phyloP scores from a whole-genome alignment of 2,113 vertebrate species.

The Talpa occidentalis region DNA sequence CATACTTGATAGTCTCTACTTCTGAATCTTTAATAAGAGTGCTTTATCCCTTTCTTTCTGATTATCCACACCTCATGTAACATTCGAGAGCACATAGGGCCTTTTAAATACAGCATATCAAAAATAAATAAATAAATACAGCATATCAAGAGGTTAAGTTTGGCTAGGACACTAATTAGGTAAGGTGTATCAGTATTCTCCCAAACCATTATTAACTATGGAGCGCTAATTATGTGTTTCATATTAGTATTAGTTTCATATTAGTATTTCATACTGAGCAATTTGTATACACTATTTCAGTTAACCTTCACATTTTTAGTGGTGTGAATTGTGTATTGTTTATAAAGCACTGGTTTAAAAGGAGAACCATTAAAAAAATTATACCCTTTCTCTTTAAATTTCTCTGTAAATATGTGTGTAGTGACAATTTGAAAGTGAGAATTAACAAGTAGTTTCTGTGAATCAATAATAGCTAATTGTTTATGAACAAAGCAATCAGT shows the following conservation, averaged over 20 bases:
- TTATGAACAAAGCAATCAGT: slow-evolving; percentile 22
- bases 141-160: slow-evolving; percentile 26
- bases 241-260: background rate
- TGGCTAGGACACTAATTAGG: background rate
- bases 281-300: slow-evolving; percentile 15
- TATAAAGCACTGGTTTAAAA: slow-evolving; percentile 37
- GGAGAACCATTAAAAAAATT: background rate
- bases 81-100: background rate
- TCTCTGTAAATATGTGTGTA: background rate
- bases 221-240: background rate
- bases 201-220: slow-evolving; percentile 16
- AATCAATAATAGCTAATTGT: background rate
- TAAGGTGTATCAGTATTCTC: slow-evolving; percentile 30
- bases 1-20: background rate
- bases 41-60: background rate
- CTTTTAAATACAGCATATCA: slow-evolving; percentile 39
- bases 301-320: slow-evolving; percentile 14
- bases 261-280: background rate
- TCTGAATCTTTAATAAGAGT: background rate
- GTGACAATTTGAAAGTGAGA: slow-evolving; percentile 24
- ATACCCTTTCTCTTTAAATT: slow-evolving; percentile 6
- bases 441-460: background rate
- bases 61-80: background rate
- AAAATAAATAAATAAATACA: no score
- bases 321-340: background rate